phyloP scores from a whole-genome alignment of 2,888 invertebrate genomes.

The Spialia ferax region DNA sequence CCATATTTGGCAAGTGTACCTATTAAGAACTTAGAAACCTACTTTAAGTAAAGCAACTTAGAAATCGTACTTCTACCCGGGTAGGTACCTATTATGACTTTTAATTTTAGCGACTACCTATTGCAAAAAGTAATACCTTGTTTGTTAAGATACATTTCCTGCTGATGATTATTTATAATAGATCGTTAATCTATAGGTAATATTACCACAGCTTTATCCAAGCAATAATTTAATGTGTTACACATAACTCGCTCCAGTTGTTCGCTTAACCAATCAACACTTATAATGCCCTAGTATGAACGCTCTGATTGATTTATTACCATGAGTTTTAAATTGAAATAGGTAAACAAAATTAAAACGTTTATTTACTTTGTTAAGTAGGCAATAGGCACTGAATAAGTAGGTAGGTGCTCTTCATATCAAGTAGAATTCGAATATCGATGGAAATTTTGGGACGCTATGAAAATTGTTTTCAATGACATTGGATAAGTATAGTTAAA shows the following conservation, averaged over 20 bases:
- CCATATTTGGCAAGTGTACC: too few species aligned
- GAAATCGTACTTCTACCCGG: too few species aligned
- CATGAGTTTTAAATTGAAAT: neutral
- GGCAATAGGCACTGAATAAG: too few species aligned
- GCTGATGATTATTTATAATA: slow-evolving; percentile 10
- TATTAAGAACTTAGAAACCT: too few species aligned
- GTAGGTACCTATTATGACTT: too few species aligned
- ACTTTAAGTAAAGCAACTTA: too few species aligned
- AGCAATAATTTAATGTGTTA: slow-evolving; percentile 1
- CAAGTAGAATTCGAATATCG: too few species aligned
- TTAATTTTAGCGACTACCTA: too few species aligned
- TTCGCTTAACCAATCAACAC: slow-evolving; percentile 57
- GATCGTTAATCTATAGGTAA: neutral
- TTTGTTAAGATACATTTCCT: neutral
- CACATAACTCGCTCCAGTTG: slow-evolving; percentile 37
- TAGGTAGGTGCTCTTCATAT: too few species aligned
- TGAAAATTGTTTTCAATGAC: neutral
- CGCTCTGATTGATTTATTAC: slow-evolving; percentile 49
- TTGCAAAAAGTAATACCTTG: too few species aligned
- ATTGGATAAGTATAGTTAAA: neutral
- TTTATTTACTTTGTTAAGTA: too few species aligned
- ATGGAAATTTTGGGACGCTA: neutral
- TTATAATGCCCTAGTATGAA: slow-evolving; percentile 55
- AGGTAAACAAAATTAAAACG: too few species aligned
- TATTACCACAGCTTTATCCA: slow-evolving; percentile 9